Base-by-base conservation (phyloP, 1,140 invertebrate genomes). In the Triops cancriformis region DNA sequence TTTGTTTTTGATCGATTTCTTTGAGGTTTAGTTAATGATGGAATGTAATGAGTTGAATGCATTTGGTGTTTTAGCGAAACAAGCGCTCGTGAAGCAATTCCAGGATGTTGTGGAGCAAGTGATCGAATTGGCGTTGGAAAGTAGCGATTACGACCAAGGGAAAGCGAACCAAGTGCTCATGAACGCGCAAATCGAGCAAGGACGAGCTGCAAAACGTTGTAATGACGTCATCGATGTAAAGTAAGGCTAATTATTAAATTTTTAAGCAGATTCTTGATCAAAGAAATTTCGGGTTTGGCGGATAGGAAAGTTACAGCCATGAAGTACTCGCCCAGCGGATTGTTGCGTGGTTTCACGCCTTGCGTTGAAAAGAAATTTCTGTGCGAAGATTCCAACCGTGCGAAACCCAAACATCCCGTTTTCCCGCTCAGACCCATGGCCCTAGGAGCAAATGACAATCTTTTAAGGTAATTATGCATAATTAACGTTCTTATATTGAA, bases 51-150 rank as follows among this genome's bases (percentile, higher is more conserved):
- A n/a, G n/a, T n/a, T n/a, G n/a, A n/a, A n/a, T n/a, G n/a, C n/a
- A n/a, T 23, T 23, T 23, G 9, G 5, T 28, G 26, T 87, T 87
- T 28, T 82, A 94, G 93, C 94, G 82, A 92, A 93, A 85, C 82
- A 84, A 27, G 86, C 89, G 82, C 85, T 95, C n/a, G 89, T 91
- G 84, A 86, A 89, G 76, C 90, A 92, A 82, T 94, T 93, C 83
- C 88, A 88, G 75, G 88, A 89, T 72, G 88, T 94, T 42, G 89
- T 92, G 9, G 92, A 94, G 81, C 89, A 91, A 80, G 89, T 96
- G 6, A 90, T 95, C 31, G 86, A 89, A 7, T 90, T 95, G 82
- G 94, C 94, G n/a, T 85, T 95, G 81, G 94, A 96, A 82, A 94
- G 92, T 83, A 92, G 93, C 1, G 90, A 92, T 82, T 95, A 90